phyloP scores from a whole-genome alignment of 2,888 invertebrate species.

The Microctonus aethiopoides region DNA sequence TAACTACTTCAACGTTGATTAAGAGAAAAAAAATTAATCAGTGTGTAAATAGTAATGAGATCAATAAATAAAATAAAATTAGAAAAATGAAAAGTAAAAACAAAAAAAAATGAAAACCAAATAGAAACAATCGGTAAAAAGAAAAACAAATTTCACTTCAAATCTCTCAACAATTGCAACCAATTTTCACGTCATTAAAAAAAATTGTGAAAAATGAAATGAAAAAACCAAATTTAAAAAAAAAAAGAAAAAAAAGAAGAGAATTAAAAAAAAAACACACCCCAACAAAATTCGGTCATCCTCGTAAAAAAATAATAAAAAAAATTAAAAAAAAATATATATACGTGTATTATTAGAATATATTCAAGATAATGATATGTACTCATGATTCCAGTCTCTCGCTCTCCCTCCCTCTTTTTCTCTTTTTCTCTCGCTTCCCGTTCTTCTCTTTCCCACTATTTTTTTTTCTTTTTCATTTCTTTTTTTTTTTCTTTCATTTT shows the following conservation, averaged over 20 bases:
- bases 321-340: conserved; percentile 13
- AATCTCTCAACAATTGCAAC: conserved; percentile 49
- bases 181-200: conserved; percentile 38
- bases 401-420: conserved; percentile 33
- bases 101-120: conserved; percentile 43
- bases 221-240: conserved; percentile 29
- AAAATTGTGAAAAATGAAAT: too few relatives aligned
- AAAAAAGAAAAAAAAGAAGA: conserved; percentile 43
- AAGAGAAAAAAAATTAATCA: conserved; percentile 46
- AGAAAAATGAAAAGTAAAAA: conserved; percentile 44
- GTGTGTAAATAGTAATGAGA: conserved; percentile 50
- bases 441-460: conserved; percentile 39
- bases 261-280: conserved; percentile 39
- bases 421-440: conserved; percentile 9
- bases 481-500: conserved; percentile 30
- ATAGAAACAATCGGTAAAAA: conserved; percentile 51
- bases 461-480: conserved; percentile 38
- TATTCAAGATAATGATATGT: conserved; percentile 31
- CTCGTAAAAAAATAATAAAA: conserved; percentile 23
- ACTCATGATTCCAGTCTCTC: conserved; percentile 37
- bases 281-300: conserved; percentile 36
- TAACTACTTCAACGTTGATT: conserved; percentile 40
- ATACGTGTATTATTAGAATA: conserved; percentile 37
- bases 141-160: conserved; percentile 37
- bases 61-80: conserved; percentile 46